Evolutionary conservation across 2,888 invertebrate species (phyloP).

Genomic region (Lithophane leautieri): DNA sequence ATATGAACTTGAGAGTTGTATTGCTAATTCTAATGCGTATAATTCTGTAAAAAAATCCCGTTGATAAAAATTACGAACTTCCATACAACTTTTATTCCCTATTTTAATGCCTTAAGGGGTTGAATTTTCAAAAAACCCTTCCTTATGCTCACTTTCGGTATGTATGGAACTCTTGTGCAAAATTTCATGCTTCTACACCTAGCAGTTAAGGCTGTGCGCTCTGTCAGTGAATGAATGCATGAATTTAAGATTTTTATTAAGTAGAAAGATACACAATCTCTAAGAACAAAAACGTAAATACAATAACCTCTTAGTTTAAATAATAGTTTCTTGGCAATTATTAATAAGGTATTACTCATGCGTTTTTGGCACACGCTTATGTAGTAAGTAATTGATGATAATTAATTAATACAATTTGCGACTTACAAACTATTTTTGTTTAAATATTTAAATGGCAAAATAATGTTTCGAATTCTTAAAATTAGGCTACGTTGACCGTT

Average conservation of each 20-base stretch:
- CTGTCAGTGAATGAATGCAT: background rate
- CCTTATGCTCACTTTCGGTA: too few species aligned
- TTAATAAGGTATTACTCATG: conserved; percentile 22
- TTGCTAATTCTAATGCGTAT: too few species aligned
- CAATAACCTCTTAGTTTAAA: conserved; percentile 12
- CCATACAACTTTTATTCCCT: background rate
- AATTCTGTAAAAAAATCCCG: too few species aligned
- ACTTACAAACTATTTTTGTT: conserved; percentile 7
- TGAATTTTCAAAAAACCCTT: background rate
- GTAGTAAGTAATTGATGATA: conserved; percentile 5
- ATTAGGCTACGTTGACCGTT: conserved; percentile 1
- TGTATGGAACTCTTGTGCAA: background rate
- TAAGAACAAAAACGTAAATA: conserved; percentile 16
- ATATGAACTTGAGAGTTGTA: too few species aligned
- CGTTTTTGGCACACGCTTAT: conserved; percentile 38
- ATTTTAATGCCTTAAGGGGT: background rate
- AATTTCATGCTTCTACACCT: background rate
- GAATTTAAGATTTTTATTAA: background rate
- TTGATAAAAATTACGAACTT: background rate
- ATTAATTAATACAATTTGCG: conserved; percentile 5
- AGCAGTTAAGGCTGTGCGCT: background rate
- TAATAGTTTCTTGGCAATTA: conserved; percentile 24
- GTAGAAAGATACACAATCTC: background rate
- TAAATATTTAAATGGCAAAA: conserved; percentile 17
- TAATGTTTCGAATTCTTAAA: background rate